Percentiles rank a stretch among this genome's conserved stretches.
phyloP scores from a whole-genome alignment of 2,113 vertebrate species.

The Phylloscopus trochilus region DNA sequence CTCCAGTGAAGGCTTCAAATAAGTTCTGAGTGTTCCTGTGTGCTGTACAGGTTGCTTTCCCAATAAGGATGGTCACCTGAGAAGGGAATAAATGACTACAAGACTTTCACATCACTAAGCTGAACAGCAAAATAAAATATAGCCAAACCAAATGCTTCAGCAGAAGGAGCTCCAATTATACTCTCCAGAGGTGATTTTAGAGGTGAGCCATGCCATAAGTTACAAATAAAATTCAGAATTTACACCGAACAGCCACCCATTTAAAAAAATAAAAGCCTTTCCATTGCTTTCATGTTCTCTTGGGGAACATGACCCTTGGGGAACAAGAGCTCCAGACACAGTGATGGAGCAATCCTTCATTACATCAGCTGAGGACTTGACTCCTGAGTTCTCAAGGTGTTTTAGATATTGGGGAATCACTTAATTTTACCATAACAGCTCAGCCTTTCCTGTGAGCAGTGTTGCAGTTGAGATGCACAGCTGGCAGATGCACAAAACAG shows the following conservation, averaged over 20 bases:
- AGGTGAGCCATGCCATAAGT: background rate
- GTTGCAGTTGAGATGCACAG: background rate
- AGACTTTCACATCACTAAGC: background rate
- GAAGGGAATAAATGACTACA: background rate
- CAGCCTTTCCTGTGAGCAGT: background rate
- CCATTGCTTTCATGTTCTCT: background rate
- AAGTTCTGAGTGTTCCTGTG: background rate
- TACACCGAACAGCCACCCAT: background rate
- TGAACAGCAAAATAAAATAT: background rate
- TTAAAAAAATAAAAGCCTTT: background rate
- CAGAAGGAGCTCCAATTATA: background rate
- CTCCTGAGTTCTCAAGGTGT: background rate
- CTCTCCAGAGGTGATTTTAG: background rate
- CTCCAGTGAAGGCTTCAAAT: background rate
- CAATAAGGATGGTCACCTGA: background rate
- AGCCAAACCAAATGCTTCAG: background rate
- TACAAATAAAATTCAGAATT: background rate
- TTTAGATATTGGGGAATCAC: background rate
- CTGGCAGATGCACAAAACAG: background rate
- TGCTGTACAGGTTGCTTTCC: background rate
- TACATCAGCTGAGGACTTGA: background rate
- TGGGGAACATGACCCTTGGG: background rate
- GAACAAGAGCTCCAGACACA: background rate
- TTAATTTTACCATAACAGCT: background rate
- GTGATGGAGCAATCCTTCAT: background rate